These are phyloP conservation scores for Amiota mariae DNA, from an alignment of 2,888 invertebrate genomes.

Conservation along the genomic window DNA sequence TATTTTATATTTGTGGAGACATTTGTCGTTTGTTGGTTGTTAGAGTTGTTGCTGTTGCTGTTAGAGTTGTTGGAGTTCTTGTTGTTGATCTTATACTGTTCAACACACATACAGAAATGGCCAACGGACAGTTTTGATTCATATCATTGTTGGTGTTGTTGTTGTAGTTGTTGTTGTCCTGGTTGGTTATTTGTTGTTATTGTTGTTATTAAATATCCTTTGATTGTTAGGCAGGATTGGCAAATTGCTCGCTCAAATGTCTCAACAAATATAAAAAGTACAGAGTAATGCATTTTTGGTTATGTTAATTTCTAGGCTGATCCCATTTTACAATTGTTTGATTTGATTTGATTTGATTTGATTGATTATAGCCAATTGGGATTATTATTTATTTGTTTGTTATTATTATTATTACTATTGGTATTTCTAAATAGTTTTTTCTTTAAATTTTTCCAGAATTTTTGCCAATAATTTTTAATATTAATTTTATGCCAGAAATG, in stretches of 20 bases:
- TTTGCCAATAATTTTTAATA: constrained; percentile 56
- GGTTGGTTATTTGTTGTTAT: too few species aligned
- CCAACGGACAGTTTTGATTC: constrained; percentile 10
- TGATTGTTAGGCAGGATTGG: constrained; percentile 59
- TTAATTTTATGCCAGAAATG: constrained; percentile 68
- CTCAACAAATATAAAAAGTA: constrained; percentile 70
- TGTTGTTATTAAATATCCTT: constrained; percentile 44
- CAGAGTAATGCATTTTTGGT: constrained; percentile 67
- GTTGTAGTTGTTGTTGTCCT: constrained; percentile 35
- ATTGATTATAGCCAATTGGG: neutral
- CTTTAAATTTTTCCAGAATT: constrained; percentile 44
- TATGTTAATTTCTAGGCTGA: neutral
- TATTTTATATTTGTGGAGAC: constrained; percentile 64
- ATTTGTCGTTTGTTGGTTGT: constrained; percentile 37
- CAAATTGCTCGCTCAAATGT: constrained; percentile 48
- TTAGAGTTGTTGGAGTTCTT: constrained; percentile 18
- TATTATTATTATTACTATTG: constrained; percentile 28
- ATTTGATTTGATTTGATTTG: constrained; percentile 28
- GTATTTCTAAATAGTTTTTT: constrained; percentile 11
- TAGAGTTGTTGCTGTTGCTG: constrained; percentile 24
- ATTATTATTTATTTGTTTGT: constrained; percentile 36
- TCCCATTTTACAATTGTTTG: constrained; percentile 36
- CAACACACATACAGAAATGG: constrained; percentile 37
- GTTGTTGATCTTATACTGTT: constrained; percentile 20
- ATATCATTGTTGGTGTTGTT: constrained; percentile 4